Evolutionary conservation across 2,113 vertebrate genomes (phyloP).

Genomic region (Chaenogobius annularis): DNA sequence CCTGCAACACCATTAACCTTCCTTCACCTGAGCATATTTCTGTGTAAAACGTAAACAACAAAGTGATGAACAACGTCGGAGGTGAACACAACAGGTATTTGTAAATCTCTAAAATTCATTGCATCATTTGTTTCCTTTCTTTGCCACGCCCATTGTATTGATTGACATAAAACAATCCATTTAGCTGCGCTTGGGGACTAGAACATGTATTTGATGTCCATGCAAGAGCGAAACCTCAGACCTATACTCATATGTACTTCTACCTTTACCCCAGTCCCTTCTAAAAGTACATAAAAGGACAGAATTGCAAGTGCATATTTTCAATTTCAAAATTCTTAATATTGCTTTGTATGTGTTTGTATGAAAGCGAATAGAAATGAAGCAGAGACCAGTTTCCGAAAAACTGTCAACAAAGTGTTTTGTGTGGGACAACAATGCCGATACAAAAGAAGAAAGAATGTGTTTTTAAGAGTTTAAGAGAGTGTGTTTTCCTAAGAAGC

Average conservation of each 20-base stretch:
- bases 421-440: too few species aligned
- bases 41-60: background rate
- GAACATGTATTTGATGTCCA: background rate
- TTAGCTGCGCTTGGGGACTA: background rate
- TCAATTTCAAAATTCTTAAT: background rate
- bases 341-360: background rate
- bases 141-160: background rate
- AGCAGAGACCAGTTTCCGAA: background rate
- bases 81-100: background rate
- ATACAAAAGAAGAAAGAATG: too few species aligned
- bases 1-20: conserved; percentile 13
- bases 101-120: background rate
- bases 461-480: background rate
- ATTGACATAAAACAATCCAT: background rate
- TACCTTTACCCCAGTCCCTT: background rate
- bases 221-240: background rate
- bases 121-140: background rate
- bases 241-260: too few species aligned
- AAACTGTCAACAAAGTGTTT: too few species aligned
- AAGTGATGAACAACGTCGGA: background rate
- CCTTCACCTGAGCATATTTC: conserved; percentile 9
- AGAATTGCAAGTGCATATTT: background rate
- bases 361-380: background rate
- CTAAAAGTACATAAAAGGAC: background rate
- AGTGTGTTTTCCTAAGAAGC: background rate